Percentiles rank a stretch among this genome's conserved stretches.
Evolutionary conservation across 1,140 invertebrate species (phyloP).

Genomic region (Parapsyche elsis): DNA sequence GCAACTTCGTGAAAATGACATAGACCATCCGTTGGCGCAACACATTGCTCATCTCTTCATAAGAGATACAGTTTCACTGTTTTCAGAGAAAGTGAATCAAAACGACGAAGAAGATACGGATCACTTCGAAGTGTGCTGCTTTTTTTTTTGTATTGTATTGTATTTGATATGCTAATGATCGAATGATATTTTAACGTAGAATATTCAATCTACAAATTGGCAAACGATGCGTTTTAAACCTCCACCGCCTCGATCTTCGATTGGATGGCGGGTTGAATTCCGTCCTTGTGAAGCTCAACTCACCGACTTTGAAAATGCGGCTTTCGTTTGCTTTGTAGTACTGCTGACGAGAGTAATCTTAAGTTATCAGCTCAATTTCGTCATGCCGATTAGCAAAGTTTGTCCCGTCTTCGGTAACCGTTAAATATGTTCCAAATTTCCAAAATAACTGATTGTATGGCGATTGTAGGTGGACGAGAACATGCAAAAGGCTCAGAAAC

Average conservation of each 20-base stretch:
- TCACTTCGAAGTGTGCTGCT: constrained; percentile 90
- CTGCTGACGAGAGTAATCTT: constrained; percentile 96
- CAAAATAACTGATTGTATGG: constrained; percentile 4
- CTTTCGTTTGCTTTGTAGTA: constrained; percentile 98
- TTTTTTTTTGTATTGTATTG: not conserved
- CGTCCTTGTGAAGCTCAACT: constrained; percentile 98
- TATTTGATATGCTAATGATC: constrained; percentile 14
- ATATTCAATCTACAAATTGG: constrained; percentile 99
- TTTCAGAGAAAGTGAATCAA: constrained; percentile 95
- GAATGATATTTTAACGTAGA: constrained; percentile 70
- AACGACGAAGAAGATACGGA: constrained; percentile 95
- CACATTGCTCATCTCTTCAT: constrained; percentile 99
- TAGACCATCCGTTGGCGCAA: constrained; percentile 90
- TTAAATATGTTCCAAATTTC: not conserved
- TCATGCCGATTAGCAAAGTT: constrained; percentile 98
- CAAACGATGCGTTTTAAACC: constrained; percentile 99
- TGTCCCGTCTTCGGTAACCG: not conserved
- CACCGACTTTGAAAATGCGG: constrained; percentile 99
- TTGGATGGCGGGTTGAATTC: constrained; percentile 99
- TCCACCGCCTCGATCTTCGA: constrained; percentile 92
- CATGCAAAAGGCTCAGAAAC: constrained; percentile 93
- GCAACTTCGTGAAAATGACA: constrained; percentile 84
- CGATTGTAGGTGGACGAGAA: constrained; percentile 91
- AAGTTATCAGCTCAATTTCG: constrained; percentile 94
- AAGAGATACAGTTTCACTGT: constrained; percentile 95